A percentile compares a stretch with the other conserved stretches of the same genome.
These are phyloP conservation scores for Hymenochirus boettgeri DNA, from an alignment of 2,113 vertebrate genomes.

Conservation along the genomic window DNA sequence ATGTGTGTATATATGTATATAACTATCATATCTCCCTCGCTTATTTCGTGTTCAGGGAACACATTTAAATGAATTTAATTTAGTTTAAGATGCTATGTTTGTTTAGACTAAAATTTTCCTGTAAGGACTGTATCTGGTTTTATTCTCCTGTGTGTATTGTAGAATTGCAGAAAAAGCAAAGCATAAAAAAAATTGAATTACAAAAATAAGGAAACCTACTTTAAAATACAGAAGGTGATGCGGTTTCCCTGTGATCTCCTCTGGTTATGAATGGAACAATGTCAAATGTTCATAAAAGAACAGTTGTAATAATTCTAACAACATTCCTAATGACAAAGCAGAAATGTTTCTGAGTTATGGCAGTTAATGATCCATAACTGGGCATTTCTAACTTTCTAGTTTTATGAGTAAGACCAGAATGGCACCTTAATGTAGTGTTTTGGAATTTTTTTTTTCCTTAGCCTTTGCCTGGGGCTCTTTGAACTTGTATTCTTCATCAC, in stretches of 20 bases:
- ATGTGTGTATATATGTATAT: too few species aligned
- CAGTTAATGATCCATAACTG: conserved; percentile 27
- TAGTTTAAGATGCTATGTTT: background rate
- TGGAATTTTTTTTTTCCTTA: conserved; percentile 33
- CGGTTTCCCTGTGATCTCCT: conserved; percentile 6
- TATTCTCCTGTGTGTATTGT: background rate
- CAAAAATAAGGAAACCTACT: background rate
- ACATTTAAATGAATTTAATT: background rate
- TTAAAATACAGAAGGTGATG: conserved; percentile 3
- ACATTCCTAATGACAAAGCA: conserved; percentile 34
- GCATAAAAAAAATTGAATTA: background rate
- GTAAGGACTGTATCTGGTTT: background rate
- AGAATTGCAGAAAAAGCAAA: background rate
- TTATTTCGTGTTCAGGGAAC: background rate
- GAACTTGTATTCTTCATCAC: conserved; percentile 15
- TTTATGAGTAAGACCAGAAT: conserved; percentile 28
- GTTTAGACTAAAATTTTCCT: background rate
- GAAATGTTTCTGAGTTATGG: conserved; percentile 27
- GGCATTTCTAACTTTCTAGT: conserved; percentile 33
- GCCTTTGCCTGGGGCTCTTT: conserved; percentile 31
- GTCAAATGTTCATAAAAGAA: conserved; percentile 15
- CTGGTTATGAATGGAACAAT: conserved; percentile 21
- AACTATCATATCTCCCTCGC: too few species aligned
- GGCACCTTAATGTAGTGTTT: conserved; percentile 43
- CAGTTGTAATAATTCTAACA: conserved; percentile 32